Conservation (phyloP, 92 coral and sea anemone genomes). For the Bergia sp. region DNA sequence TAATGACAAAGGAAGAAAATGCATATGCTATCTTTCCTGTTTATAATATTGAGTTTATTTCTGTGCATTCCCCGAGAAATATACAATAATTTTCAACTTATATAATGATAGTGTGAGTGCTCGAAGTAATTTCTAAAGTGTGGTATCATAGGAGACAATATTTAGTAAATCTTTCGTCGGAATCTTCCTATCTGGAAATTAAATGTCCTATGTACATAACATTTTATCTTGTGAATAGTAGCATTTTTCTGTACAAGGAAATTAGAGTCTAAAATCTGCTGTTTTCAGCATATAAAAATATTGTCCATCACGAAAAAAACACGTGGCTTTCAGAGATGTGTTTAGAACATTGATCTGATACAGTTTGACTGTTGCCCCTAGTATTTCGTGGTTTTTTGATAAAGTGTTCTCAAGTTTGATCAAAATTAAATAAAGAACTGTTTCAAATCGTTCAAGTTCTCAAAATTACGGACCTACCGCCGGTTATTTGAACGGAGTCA, state of each 20-base stretch:
- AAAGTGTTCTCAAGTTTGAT: conserved; percentile 8
- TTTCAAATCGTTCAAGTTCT: conserved; percentile 27
- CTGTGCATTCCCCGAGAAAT: conserved; percentile 36
- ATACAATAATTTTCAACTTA: conserved; percentile 41
- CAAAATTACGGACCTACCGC: conserved; percentile 15
- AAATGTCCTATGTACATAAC: conserved; percentile 34
- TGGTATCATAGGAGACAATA: conserved; percentile 22
- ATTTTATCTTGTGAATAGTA: conserved; percentile 25
- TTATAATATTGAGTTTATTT: conserved; percentile 23
- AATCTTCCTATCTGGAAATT: conserved; percentile 42
- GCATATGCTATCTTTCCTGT: not conserved
- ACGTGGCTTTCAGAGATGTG: conserved; percentile 48
- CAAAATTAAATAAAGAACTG: conserved; percentile 33
- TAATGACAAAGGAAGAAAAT: not conserved
- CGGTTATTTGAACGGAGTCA: not conserved
- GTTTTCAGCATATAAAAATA: conserved; percentile 37
- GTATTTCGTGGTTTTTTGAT: conserved; percentile 37
- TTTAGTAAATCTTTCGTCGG: conserved; percentile 7
- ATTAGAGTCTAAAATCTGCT: conserved; percentile 23
- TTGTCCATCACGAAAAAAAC: conserved; percentile 38
- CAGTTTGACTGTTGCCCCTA: conserved; percentile 18
- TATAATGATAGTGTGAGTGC: conserved; percentile 7
- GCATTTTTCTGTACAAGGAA: conserved; percentile 34
- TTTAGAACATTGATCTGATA: conserved; percentile 16
- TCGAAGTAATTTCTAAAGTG: conserved; percentile 22